Conservation (phyloP, 2,797 vertebrate genomes). For the Smutsia gigantea region DNA sequence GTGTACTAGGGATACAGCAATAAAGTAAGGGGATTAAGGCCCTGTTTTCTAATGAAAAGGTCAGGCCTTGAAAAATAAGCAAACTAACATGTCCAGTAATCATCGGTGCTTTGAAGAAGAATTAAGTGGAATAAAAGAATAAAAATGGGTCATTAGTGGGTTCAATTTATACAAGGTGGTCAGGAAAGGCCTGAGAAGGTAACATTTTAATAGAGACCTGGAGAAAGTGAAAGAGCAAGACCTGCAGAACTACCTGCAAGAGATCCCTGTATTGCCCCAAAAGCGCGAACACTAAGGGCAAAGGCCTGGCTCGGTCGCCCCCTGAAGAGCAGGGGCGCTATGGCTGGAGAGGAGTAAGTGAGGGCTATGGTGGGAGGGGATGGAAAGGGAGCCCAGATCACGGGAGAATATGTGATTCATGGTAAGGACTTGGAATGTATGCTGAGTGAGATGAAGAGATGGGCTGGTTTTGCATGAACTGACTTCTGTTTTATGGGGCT, state of each 20-base stretch:
- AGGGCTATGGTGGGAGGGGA: rapidly evolving
- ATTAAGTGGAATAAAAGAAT: neutral
- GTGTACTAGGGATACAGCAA: neutral
- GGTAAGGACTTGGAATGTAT: neutral
- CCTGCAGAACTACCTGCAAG: neutral
- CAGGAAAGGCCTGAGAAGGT: neutral
- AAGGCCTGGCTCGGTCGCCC: neutral
- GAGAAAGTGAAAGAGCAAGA: neutral
- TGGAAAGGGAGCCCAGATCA: neutral
- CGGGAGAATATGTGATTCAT: neutral
- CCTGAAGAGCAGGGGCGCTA: neutral
- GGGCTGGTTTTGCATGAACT: neutral
- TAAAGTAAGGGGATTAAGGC: neutral
- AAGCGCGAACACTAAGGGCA: neutral
- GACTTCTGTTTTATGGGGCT: neutral
- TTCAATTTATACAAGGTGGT: neutral
- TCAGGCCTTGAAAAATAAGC: slow-evolving; percentile 14
- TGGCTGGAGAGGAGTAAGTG: neutral
- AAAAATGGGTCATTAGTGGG: neutral
- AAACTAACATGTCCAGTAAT: neutral
- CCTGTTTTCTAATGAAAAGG: neutral
- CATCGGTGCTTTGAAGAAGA: neutral
- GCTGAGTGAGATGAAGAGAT: neutral
- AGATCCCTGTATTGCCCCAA: neutral
- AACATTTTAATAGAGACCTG: neutral